Evolutionary conservation across 2,797 vertebrate genomes (phyloP), one percentile per base, ranked within the genome.

Genomic region (Syndactyla subalaris): DNA sequence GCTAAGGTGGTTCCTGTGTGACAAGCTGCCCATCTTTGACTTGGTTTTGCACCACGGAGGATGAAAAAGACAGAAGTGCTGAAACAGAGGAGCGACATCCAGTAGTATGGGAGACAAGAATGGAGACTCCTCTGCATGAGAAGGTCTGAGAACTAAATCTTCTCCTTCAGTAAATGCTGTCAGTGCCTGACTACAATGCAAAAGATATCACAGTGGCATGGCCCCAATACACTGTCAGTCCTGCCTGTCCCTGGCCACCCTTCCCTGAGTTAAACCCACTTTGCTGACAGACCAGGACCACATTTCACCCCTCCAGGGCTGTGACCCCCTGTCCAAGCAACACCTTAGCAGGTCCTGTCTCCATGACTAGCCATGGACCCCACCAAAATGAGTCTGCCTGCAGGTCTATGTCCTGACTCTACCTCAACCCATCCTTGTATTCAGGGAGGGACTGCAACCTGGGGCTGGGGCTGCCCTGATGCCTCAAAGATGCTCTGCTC

Each of bases 141-240:
- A 65, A 48, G 18, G 22, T 5, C 12, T 57, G 19, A 10, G 20
- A 4, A 30, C 12, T 0, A 1, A 11, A 48, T 18, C 21, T 75
- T 45, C 32, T 62, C 23, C 43, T 67, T 39, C 36, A 57, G 27
- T 14, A 24, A 67, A 30, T 1, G 1, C 4, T 75, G 4, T 68
- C 38, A 24, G 55, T 24, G 34, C 11, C 49, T 32, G 14, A 10
- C 22, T 34, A 27, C 20, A 55, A 13, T 12, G 36, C 2, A 39
- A 59, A 63, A 72, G 72, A 30, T 10, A 65, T 4, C 22, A 68
- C n/a, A 43, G 9, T 6, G 4, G 12, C 45, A 12, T 26, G n/a
- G 20, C 23, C 18, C 23, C 4, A 4, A 9, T 1, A 7, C 20
- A 68, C 30, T 0, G 0, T 2, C 41, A 55, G 16, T 29, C 26